These are phyloP conservation scores for Scyliorhinus canicula DNA, from an alignment of 2,797 vertebrate genomes.

Conservation along the genomic window DNA sequence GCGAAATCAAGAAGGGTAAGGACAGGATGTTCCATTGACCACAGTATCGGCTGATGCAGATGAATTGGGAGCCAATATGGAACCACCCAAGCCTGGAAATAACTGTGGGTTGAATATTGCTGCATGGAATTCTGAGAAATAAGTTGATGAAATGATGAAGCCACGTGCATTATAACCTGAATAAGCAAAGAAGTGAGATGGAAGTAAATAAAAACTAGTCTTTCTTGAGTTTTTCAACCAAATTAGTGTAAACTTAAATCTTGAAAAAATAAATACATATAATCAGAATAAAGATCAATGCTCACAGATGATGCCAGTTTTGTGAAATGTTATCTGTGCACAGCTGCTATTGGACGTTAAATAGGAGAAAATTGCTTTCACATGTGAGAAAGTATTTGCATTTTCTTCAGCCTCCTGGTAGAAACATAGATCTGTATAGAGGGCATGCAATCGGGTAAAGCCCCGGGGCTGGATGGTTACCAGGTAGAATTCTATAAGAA, in stretches of 20 bases:
- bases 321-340: neutral
- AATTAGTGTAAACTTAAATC: neutral
- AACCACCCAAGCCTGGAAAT: neutral
- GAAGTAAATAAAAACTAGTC: neutral
- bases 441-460: too few species aligned
- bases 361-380: slow-evolving; percentile 25
- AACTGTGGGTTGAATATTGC: neutral
- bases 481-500: too few species aligned
- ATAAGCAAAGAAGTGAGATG: neutral
- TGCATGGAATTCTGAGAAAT: neutral
- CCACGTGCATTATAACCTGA: neutral
- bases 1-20: neutral
- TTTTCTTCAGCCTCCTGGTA: neutral
- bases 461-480: too few species aligned
- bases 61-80: neutral
- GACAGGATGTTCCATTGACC: neutral
- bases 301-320: slow-evolving; percentile 1
- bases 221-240: neutral
- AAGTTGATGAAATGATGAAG: neutral
- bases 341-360: slow-evolving; percentile 18
- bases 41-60: neutral
- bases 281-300: neutral
- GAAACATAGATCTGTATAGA: neutral
- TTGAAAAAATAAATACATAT: neutral
- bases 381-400: neutral